Base-by-base conservation (phyloP, 2,797 vertebrate genomes). In the Delichon dasypus region DNA sequence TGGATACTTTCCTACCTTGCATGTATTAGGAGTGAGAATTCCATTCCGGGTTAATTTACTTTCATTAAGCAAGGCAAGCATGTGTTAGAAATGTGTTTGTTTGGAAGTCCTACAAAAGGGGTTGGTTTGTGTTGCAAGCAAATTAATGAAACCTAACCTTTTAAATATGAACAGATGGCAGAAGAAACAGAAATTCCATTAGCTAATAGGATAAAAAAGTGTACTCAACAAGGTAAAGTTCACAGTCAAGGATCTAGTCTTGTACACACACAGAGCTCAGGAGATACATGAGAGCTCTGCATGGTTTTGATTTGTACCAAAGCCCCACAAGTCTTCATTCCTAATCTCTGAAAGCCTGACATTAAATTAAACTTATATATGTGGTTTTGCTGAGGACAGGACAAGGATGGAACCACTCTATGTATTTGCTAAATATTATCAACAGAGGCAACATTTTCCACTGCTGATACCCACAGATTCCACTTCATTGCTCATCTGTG, bases 121-220 rank as follows among this genome's bases (percentile, higher is more conserved):
- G 65, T 29, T 84, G 48, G 38, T 92, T 81, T 72, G 38, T 85
- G n/a, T 45, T 86, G n/a, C 62, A 74, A 78, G 51, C 38, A 91
- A 92, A 95, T 94, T 91, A 95, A 94, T 65, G 53, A 94, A 93
- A 91, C 36, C 45, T 84, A 89, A 78, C 66, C 19, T 89, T 90
- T 85, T 23, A 48, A 94, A 83, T 38, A 61, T 8, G 26, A 90
- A 64, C 54, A 88, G 73, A 92, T 58, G 77, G 75, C 7, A 16
- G 79, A 71, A 83, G 57, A 74, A 62, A 87, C 40, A 92, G 62
- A 91, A 94, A 93, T 85, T 94, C 67, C 77, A 86, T 79, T 94
- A 93, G 70, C 51, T 85, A 95, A 60, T 88, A 90, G 53, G 76
- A 93, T 32, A 75, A 88, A 92, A 94, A 94, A 83, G 16, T 72